These are phyloP conservation scores for Chouioia cunea DNA, from an alignment of 2,888 invertebrate genomes.

Conservation along the genomic window DNA sequence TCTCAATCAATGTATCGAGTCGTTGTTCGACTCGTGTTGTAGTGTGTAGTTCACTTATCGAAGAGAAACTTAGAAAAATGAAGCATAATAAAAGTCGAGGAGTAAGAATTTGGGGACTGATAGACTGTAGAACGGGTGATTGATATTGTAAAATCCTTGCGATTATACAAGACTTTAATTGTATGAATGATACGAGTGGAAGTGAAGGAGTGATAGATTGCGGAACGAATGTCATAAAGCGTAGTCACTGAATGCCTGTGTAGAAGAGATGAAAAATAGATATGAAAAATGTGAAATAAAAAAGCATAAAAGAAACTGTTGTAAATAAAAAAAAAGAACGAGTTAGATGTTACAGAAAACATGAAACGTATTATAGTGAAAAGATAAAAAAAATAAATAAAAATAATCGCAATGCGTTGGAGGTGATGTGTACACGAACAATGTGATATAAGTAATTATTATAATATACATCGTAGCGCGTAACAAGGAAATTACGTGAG, in stretches of 20 bases:
- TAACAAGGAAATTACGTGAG: slow-evolving; percentile 55
- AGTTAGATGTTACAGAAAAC: slow-evolving; percentile 43
- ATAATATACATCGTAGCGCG: slow-evolving; percentile 64
- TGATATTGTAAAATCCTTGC: slow-evolving; percentile 39
- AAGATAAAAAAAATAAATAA: slow-evolving; percentile 27
- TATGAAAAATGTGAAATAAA: slow-evolving; percentile 34
- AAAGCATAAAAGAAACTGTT: slow-evolving; percentile 37
- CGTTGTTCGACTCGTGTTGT: slow-evolving; percentile 41
- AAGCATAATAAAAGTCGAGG: slow-evolving; percentile 46
- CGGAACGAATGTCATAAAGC: slow-evolving; percentile 33
- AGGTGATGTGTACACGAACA: slow-evolving; percentile 61
- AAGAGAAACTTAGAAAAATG: slow-evolving; percentile 41
- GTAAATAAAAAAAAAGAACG: slow-evolving; percentile 42
- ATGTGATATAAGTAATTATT: slow-evolving; percentile 68
- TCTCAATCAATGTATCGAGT: slow-evolving; percentile 52
- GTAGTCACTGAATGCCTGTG: slow-evolving; percentile 41
- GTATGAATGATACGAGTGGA: slow-evolving; percentile 30
- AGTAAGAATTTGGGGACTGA: slow-evolving; percentile 49
- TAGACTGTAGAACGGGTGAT: slow-evolving; percentile 46
- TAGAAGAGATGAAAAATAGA: slow-evolving; percentile 35
- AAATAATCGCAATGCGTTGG: slow-evolving; percentile 45
- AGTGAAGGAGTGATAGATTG: slow-evolving; percentile 27
- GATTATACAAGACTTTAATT: slow-evolving; percentile 43
- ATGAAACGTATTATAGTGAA: slow-evolving; percentile 33
- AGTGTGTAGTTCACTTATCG: slow-evolving; percentile 47